These are phyloP conservation scores for Malachius bipustulatus DNA, from an alignment of 2,888 invertebrate species.

Conservation along the genomic window DNA sequence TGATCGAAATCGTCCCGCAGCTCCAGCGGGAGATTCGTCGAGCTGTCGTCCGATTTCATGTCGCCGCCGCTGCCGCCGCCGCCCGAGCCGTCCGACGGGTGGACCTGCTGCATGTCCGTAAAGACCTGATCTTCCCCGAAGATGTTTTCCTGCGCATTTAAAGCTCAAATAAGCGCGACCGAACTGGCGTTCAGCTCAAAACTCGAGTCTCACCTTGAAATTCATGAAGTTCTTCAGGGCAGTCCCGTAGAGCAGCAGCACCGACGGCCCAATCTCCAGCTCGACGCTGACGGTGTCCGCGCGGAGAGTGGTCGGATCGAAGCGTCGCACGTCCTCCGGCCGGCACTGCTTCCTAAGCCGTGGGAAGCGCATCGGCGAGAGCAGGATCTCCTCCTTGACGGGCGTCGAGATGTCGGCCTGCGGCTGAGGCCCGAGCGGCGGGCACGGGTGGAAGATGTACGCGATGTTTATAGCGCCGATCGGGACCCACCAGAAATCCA, in stretches of 20 bases:
- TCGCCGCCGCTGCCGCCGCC: constrained; percentile 38
- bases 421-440: constrained; percentile 75
- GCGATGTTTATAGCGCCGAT: constrained; percentile 85
- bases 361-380: constrained; percentile 86
- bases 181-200: no score
- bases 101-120: constrained; percentile 72
- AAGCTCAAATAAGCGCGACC: no score
- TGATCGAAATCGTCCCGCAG: constrained; percentile 75
- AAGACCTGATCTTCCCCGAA: constrained; percentile 94
- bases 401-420: constrained; percentile 90
- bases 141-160: constrained; percentile 88
- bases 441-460: constrained; percentile 87
- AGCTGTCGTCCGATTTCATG: constrained; percentile 53
- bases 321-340: constrained; percentile 55
- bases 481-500: constrained; percentile 93
- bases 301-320: constrained; percentile 74
- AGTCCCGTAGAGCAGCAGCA: constrained; percentile 82
- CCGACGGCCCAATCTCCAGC: constrained; percentile 88
- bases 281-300: constrained; percentile 87
- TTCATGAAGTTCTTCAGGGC: constrained; percentile 81
- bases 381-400: constrained; percentile 82
- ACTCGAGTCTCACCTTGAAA: constrained; percentile 47
- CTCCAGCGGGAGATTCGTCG: constrained; percentile 57
- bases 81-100: constrained; percentile 30
- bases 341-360: constrained; percentile 41